phyloP scores from a whole-genome alignment of 2,113 vertebrate genomes.

The Mus musculus region GRCm39 chr9:11513001-11513500 shows the following conservation, averaged over 20 bases:
- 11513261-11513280: neutral
- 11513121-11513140: neutral
- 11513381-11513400: neutral
- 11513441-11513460: neutral
- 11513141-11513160: neutral
- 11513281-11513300: neutral
- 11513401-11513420: neutral
- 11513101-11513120: neutral
- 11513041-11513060: neutral
- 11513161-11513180: no score
- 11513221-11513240: neutral
- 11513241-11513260: neutral
- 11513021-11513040: neutral
- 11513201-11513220: neutral
- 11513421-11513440: no score
- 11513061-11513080: neutral
- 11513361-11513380: neutral
- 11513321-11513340: neutral
- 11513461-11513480: neutral
- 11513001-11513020: neutral
- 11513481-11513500: neutral
- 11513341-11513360: neutral
- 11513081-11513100: neutral
- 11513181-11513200: neutral
- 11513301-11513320: neutral